Evolutionary conservation across 2,113 vertebrate genomes (phyloP), one percentile per base, ranked within the genome.

Genomic region (Tenebrosternarchus preto): DNA sequence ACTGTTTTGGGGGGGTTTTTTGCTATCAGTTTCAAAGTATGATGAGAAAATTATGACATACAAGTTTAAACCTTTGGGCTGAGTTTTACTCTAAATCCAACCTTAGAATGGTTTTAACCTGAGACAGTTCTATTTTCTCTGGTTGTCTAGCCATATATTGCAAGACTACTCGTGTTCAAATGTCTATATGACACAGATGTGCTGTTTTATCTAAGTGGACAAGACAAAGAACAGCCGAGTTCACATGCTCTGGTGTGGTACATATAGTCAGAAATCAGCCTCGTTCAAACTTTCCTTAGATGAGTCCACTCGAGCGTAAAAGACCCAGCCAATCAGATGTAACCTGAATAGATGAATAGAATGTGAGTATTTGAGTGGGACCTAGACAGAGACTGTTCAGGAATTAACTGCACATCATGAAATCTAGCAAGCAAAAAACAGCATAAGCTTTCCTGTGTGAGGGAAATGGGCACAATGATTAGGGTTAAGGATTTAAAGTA

Each of bases 171-270:
- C 25, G 17, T 63, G 25, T 63, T 63, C 9, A 36, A 39, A 67
- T 66, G 46, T 16, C 55, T 67, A 56, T 53, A 55, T 5, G 57
- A 50, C 20, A 24, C 1, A 53, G 22, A 20, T 39, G 63, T 77
- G 15, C 33, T 36, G 33, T 74, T 72, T 59, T 46, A 25, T 55
- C 6, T 25, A 84, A 66, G 36, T 78, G 66, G 82, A 76, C 81
- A 60, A 81, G 50, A 27, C 25, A 71, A 56, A 81, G 24, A 27
- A 19, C 15, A 70, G 73, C 75, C 61, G 22, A 75, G 50, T 64
- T 59, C 61, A 16, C 43, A 16, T 25, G 39, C 25, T 43, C 24
- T 16, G 25, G 63, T 50, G 24, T 20, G 6, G 25, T 6, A 53
- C 20, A 22, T 55, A 27, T 16, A 22, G 61, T 25, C 24, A 1